A percentile compares a stretch with the other conserved stretches of the same genome.
phyloP scores from a whole-genome alignment of 2,888 invertebrate species.

The Polydrusus cervinus region DNA sequence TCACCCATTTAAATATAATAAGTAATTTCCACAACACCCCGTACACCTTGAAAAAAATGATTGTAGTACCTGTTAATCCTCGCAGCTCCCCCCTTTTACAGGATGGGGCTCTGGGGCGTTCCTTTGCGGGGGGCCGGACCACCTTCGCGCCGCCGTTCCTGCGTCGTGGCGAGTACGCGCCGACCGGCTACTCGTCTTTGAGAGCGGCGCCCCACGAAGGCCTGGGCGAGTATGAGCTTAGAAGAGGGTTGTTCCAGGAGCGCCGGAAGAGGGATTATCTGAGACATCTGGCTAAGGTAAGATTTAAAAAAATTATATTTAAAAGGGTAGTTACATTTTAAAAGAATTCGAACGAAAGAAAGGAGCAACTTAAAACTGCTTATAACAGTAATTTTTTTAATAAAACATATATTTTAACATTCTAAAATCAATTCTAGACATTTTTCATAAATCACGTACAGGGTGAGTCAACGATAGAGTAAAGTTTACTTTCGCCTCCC shows the following conservation, averaged over 20 bases:
- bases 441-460: too few species aligned
- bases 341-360: too few species aligned
- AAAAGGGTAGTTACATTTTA: too few species aligned
- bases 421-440: too few species aligned
- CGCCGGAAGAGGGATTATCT: slow-evolving; percentile 75
- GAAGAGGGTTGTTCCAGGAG: slow-evolving; percentile 73
- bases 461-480: too few species aligned
- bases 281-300: slow-evolving; percentile 75
- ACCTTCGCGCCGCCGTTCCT: slow-evolving; percentile 37
- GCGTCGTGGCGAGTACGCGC: slow-evolving; percentile 48
- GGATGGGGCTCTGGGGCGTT: slow-evolving; percentile 16
- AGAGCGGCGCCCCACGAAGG: slow-evolving; percentile 74
- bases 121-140: slow-evolving; percentile 32
- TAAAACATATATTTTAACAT: too few species aligned
- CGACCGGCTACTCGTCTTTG: slow-evolving; percentile 47
- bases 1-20: too few species aligned
- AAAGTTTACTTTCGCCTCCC: too few species aligned
- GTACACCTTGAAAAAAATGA: background rate
- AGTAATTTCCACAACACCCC: too few species aligned
- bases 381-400: too few species aligned
- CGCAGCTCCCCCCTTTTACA: slow-evolving; percentile 14
- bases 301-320: too few species aligned
- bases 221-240: slow-evolving; percentile 76
- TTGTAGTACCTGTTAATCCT: slow-evolving; percentile 19
- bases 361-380: too few species aligned